phyloP scores from a whole-genome alignment of 2,888 invertebrate genomes.

The Silvanus unidentatus region DNA sequence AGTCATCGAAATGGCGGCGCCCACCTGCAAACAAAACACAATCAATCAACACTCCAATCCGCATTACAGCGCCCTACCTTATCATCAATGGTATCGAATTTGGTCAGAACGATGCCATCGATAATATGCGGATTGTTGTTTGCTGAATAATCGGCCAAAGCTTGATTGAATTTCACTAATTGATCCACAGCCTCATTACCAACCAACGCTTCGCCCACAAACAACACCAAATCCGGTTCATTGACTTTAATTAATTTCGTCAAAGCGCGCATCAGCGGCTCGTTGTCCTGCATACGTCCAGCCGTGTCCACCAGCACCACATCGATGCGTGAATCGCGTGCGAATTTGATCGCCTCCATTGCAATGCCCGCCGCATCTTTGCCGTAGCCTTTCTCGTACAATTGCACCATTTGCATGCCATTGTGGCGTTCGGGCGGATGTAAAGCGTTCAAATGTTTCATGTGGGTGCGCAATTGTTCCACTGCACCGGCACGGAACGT shows the following conservation, averaged over 20 bases:
- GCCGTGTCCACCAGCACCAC: slow-evolving; percentile 98
- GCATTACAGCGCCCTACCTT: slow-evolving; percentile 56
- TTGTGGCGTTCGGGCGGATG: slow-evolving; percentile 74
- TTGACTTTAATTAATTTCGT: slow-evolving; percentile 97
- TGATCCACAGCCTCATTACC: slow-evolving; percentile 99
- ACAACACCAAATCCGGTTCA: slow-evolving; percentile 95
- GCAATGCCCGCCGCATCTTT: slow-evolving; percentile 99
- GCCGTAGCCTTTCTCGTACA: slow-evolving; percentile 96
- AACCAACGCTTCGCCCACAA: slow-evolving; percentile 99
- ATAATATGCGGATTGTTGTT: slow-evolving; percentile 80
- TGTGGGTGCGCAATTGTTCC: slow-evolving; percentile 95
- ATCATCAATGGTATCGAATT: slow-evolving; percentile 99
- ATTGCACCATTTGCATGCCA: slow-evolving; percentile 76
- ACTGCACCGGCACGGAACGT: slow-evolving; percentile 99
- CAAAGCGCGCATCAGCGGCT: slow-evolving; percentile 95
- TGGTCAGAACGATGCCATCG: slow-evolving; percentile 98
- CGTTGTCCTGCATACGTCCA: slow-evolving; percentile 99
- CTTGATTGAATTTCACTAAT: slow-evolving; percentile 96
- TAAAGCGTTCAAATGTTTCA: slow-evolving; percentile 84
- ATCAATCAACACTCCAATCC: too few relatives aligned
- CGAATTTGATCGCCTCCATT: slow-evolving; percentile 90
- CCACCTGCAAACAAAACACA: slow-evolving; percentile 50
- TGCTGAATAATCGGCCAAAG: slow-evolving; percentile 85
- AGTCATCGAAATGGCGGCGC: slow-evolving; percentile 99
- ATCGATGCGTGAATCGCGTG: slow-evolving; percentile 75